Base-by-base conservation (phyloP, 2,888 invertebrate species). In the Eristalis tenax region DNA sequence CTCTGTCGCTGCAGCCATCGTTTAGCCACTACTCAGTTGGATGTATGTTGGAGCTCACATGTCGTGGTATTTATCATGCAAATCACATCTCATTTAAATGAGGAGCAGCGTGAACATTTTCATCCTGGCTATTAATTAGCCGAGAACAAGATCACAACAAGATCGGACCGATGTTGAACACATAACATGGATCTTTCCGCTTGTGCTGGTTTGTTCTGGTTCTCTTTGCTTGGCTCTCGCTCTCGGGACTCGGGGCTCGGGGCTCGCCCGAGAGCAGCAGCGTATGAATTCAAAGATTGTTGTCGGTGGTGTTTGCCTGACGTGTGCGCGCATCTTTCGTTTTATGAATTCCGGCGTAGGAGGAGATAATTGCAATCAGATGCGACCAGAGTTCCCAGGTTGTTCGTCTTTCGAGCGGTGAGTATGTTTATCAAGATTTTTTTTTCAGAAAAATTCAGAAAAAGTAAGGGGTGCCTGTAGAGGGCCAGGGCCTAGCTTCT, bases 111-210 rank as follows among this genome's bases (percentile, higher is more conserved):
- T 88, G 88, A 89, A 89, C 85, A 88, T 87, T 89, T 89, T 89
- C 88, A 88, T 84, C 83, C 83, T 78, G 78, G 83, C 88, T 84
- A 89, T 89, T 89, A 89, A 89, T 89, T 89, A 89, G 88, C 81
- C 83, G 86, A 81, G 89, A 89, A 89, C 89, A 89, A 89, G 89
- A 89, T 89, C 88, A 82, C 78, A 88, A 88, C 88, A 89, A 89
- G 89, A 89, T 89, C 87, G 77, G 79, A 82, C 57, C 86, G 84
- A 83, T 88, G 89, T 89, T 88, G 73, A 87, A 77, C 88, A 86
- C 76, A 87, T 61, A 71, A 87, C 63, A 77, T 63, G 74, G 73
- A 80, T 77, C 76, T 68, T 28, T 70, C 43, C 56, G 43, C 68
- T 64, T 73, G 40, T 38, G 79, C 35, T 64, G 63, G 35, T 40